Base-by-base conservation (phyloP, 2,888 invertebrate genomes). In the Megaustenia siamemsis region DNA sequence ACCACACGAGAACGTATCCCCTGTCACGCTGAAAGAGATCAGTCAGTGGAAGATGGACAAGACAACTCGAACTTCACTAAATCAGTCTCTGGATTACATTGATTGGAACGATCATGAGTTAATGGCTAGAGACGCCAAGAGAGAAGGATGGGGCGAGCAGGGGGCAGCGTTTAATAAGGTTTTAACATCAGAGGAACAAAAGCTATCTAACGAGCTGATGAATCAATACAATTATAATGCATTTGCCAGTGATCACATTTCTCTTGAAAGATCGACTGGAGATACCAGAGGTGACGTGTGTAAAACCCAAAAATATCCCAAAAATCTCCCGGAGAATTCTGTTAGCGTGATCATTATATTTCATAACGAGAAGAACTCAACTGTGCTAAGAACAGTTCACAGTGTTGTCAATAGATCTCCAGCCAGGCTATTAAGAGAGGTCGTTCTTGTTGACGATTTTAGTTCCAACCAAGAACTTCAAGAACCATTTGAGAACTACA, bases 391-490 rank as follows among this genome's bases (percentile, higher is more conserved):
- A 56, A 73, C 85, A n/a, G 68, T 83, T 32, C 82, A 83, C 66
- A 68, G 83, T 24, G 69, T 86, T 24, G 21, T 85, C 40, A 56
- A 82, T 15, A 78, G 85, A 10, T 80, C 85, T 21, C 86, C 82
- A 2, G 43, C 32, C 2, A 45, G 28, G 15, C 56, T 86, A 12
- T 60, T 86, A 5, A 68, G 77, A 49, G 86, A 86, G 35, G 73
- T 86, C 24, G 80, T 86, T 32, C 80, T 86, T 24, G 86, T 86
- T 21, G 86, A 86, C 49, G 86, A 86, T 38, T 45, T 66, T n/a
- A 86, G 86, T 49, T 68, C 86, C 1, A 35, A 75, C 40, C 68
- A 68, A 45, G 82, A 85, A 32, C 69, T 86, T 2, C 79, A 85
- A 40, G 21, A 69, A 35, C 85, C 73, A 49, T 60, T 86, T 12